These are phyloP conservation scores for Dynastes hyllus DNA, from an alignment of 2,888 invertebrate species.

Conservation along the genomic window DNA sequence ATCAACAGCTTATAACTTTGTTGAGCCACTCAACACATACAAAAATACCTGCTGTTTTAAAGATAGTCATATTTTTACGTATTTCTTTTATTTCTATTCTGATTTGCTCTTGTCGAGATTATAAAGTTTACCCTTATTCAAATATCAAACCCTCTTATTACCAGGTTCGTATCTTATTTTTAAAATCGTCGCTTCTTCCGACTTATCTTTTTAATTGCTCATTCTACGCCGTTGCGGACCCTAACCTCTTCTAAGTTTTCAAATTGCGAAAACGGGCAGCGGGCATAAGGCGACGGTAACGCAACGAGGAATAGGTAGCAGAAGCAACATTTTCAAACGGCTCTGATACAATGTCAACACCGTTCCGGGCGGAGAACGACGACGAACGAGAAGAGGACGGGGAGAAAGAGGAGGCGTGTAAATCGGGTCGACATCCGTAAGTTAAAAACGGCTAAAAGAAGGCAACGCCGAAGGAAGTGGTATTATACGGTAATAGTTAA, in stretches of 20 bases:
- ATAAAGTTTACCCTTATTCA: constrained; percentile 3
- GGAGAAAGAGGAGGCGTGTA: constrained; percentile 40
- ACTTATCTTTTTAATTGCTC: constrained; percentile 69
- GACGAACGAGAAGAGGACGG: constrained; percentile 19
- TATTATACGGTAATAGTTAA: not conserved
- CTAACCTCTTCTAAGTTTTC: constrained; percentile 8
- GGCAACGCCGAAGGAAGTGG: constrained; percentile 31
- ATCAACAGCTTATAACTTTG: no score
- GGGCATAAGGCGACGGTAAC: constrained; percentile 17
- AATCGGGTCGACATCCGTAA: constrained; percentile 50
- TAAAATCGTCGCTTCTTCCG: constrained; percentile 64
- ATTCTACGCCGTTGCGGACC: constrained; percentile 52
- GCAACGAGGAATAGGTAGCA: constrained; percentile 1
- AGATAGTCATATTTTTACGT: no score
- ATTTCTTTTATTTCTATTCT: not conserved
- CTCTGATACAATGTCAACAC: constrained; percentile 49
- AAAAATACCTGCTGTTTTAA: not conserved
- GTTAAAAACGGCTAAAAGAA: constrained; percentile 39
- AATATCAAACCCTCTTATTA: constrained; percentile 52
- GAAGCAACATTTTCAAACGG: constrained; percentile 36
- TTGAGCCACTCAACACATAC: not conserved
- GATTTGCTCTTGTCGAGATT: not conserved
- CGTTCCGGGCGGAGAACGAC: constrained; percentile 44
- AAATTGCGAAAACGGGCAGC: constrained; percentile 16
- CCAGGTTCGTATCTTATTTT: constrained; percentile 61